phyloP scores from a whole-genome alignment of 2,888 invertebrate genomes.

The Hydriomena furcata region DNA sequence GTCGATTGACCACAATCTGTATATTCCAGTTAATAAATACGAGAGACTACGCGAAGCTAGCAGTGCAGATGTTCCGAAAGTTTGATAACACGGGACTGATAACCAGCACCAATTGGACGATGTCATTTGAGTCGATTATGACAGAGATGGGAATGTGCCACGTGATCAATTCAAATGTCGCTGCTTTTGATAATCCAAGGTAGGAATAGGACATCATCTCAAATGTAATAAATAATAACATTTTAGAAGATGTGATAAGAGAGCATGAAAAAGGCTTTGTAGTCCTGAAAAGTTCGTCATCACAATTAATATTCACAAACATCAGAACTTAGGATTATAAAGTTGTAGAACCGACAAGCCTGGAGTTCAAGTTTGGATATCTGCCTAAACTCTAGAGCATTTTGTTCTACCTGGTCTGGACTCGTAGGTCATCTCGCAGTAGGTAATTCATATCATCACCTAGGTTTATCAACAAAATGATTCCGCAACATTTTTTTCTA shows the following conservation, averaged over 20 bases:
- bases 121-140: conserved; percentile 80
- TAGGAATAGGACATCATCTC: conserved; percentile 64
- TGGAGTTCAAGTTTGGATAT: too few species aligned
- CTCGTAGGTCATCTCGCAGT: too few species aligned
- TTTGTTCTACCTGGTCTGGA: too few species aligned
- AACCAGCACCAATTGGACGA: conserved; percentile 59
- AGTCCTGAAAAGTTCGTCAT: too few species aligned
- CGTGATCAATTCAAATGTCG: conserved; percentile 86
- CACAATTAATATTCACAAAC: too few species aligned
- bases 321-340: too few species aligned
- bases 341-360: too few species aligned
- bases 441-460: too few species aligned
- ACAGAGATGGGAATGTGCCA: conserved; percentile 89
- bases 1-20: neutral
- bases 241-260: too few species aligned
- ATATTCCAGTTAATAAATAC: conserved; percentile 53
- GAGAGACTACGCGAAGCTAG: conserved; percentile 56
- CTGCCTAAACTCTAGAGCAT: too few species aligned
- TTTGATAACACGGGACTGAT: conserved; percentile 52
- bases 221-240: too few species aligned
- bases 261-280: too few species aligned
- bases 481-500: conserved; percentile 40
- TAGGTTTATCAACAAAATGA: neutral
- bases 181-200: conserved; percentile 80
- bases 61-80: conserved; percentile 52